phyloP scores from a whole-genome alignment of 1,140 invertebrate species.

The Ladona fulva region DNA sequence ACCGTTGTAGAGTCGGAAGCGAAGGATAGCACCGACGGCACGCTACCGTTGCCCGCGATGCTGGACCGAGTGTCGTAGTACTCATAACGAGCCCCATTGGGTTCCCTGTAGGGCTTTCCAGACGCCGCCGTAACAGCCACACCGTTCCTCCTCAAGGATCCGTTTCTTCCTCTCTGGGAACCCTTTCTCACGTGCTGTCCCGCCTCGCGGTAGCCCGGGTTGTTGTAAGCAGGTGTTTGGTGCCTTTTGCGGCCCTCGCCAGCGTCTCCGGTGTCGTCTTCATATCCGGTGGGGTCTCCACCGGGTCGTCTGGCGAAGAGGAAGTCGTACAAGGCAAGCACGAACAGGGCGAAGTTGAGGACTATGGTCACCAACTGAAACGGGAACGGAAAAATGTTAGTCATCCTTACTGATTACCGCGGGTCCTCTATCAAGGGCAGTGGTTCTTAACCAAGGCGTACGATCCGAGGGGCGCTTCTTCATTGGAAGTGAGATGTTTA shows the following conservation, averaged over 20 bases:
- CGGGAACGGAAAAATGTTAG: too few relatives aligned
- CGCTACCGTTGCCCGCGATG: slow-evolving; percentile 61
- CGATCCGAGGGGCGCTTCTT: too few relatives aligned
- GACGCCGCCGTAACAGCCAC: slow-evolving; percentile 75
- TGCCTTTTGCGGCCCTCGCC: slow-evolving; percentile 34
- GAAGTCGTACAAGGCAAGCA: slow-evolving; percentile 66
- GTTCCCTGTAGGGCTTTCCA: slow-evolving; percentile 56
- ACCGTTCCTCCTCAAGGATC: slow-evolving; percentile 19
- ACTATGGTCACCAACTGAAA: slow-evolving; percentile 66
- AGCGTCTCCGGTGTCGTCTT: slow-evolving; percentile 40
- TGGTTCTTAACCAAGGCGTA: too few relatives aligned
- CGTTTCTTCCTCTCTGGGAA: too few relatives aligned
- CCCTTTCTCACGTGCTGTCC: slow-evolving; percentile 30
- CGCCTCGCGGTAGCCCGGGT: slow-evolving; percentile 71
- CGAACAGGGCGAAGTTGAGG: slow-evolving; percentile 60
- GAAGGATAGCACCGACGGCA: slow-evolving; percentile 62
- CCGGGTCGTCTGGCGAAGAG: slow-evolving; percentile 55
- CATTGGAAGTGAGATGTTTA: too few relatives aligned
- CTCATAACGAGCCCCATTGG: slow-evolving; percentile 38
- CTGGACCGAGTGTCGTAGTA: slow-evolving; percentile 47
- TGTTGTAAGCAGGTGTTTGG: slow-evolving; percentile 63
- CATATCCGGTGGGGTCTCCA: slow-evolving; percentile 51
- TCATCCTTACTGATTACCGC: too few relatives aligned
- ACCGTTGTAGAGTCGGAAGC: neutral
- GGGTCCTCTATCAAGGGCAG: too few relatives aligned